A percentile compares a stretch with the other conserved stretches of the same genome.
Conservation (phyloP, 2,888 invertebrate genomes). For the Lithosia quadra region DNA sequence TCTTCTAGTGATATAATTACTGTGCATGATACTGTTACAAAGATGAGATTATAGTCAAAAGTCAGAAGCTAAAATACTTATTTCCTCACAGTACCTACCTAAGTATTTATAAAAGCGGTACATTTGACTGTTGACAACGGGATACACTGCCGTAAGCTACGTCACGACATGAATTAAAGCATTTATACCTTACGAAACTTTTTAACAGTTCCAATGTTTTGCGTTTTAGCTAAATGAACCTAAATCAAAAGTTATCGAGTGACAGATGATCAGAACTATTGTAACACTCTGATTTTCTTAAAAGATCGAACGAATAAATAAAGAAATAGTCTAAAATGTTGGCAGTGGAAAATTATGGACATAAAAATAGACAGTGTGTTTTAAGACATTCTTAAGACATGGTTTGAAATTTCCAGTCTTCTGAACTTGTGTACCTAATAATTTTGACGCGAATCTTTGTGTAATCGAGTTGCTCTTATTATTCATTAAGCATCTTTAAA, state of each 20-base stretch:
- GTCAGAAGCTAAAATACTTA: not conserved
- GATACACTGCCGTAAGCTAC: slow-evolving; percentile 3
- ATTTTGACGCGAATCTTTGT: not conserved
- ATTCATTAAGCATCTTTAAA: slow-evolving; percentile 14
- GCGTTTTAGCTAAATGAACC: not conserved
- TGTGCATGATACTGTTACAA: not conserved
- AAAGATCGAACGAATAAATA: no score
- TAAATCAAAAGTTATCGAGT: no score
- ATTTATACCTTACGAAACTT: slow-evolving; percentile 21
- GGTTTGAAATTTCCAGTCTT: no score
- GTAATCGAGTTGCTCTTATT: not conserved
- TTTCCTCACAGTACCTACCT: no score
- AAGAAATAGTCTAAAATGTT: no score
- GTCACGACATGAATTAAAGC: slow-evolving; percentile 18
- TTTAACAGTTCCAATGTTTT: slow-evolving; percentile 16
- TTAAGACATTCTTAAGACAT: no score
- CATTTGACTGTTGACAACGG: slow-evolving; percentile 14
- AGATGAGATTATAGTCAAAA: not conserved
- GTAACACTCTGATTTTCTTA: no score
- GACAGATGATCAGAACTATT: no score
- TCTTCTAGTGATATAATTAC: not conserved
- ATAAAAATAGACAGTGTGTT: no score
- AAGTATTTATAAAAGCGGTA: slow-evolving; percentile 2
- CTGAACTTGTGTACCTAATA: no score
- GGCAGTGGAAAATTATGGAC: no score